phyloP scores from a whole-genome alignment of 2,888 invertebrate species.

The Sericinus montela region DNA sequence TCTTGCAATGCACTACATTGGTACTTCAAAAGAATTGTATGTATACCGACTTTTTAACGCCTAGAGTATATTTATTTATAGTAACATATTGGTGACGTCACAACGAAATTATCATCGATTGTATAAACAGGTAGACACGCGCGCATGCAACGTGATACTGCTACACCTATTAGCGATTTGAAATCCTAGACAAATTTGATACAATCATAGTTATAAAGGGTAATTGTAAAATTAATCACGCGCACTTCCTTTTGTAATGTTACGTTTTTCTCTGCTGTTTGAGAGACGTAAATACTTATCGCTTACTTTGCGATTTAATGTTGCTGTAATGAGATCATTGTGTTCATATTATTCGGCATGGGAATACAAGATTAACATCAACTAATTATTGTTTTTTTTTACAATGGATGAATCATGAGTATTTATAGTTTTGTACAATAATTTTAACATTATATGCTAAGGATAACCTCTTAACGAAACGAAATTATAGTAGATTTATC shows the following conservation, averaged over 20 bases:
- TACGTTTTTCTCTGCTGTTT: too few species aligned
- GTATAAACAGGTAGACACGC: constrained; percentile 68
- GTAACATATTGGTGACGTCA: constrained; percentile 50
- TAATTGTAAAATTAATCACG: too few species aligned
- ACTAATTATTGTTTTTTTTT: not conserved
- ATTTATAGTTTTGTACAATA: not conserved
- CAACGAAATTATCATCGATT: constrained; percentile 57
- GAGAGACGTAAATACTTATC: constrained; percentile 4
- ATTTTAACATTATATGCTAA: not conserved
- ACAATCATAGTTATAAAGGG: not conserved
- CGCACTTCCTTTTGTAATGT: too few species aligned
- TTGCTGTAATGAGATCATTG: constrained; percentile 2
- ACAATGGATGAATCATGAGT: constrained; percentile 5
- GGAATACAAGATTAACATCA: constrained; percentile 14
- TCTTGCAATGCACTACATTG: constrained; percentile 32
- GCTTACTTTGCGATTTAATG: not conserved
- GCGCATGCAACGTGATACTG: constrained; percentile 46
- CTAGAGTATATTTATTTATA: constrained; percentile 35
- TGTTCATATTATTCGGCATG: constrained; percentile 6
- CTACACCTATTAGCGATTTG: constrained; percentile 29
- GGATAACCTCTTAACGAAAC: not conserved
- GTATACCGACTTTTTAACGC: constrained; percentile 48
- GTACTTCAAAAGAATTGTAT: constrained; percentile 27
- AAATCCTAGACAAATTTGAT: constrained; percentile 21
- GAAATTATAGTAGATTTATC: not conserved